Base-by-base conservation (phyloP, 2,113 vertebrate species). In the Tenebrosternarchus preto region DNA sequence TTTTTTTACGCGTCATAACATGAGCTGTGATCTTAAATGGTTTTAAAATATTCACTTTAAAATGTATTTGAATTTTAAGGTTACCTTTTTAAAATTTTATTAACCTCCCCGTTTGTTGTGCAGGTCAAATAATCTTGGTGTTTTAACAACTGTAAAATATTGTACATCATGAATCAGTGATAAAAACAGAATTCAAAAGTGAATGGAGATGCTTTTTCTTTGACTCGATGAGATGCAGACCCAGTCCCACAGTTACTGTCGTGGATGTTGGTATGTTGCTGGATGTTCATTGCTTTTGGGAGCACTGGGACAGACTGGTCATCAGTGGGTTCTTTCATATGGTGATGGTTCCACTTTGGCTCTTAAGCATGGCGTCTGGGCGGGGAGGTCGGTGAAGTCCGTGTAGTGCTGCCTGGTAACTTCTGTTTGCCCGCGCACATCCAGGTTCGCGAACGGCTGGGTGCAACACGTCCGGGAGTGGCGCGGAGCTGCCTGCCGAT, bases 391-490 rank as follows among this genome's bases (percentile, higher is more conserved):
- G 9, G 31, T n/a, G 11, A 20, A 19, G 22, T 39, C 61, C 3
- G 72, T 29, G 20, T 76, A 22, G 16, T 22, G 19, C 25, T 55
- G 12, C 39, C n/a, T 67, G 36, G 25, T 50, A 71, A n/a, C 31
- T 81, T 57, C 2, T 59, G 63, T 73, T 22, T 55, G 24, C 73
- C 17, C 24, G 9, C 7, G 12, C 73, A 71, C 11, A 0, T 80
- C 67, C 86, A 93, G 91, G 72, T 78, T 91, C 88, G 82, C 87
- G 89, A 15, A 87, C 86, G 27, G 93, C 93, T 2, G 81, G 81
- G 60, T 93, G 89, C 81, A 92, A 90, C 91, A 93, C 93, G 17
- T 94, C 92, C 17, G 95, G 95, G 81, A 93, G 93, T 46, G 93
- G 88, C 33, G 91, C 92, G 0, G 90, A 93, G 15, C 80, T 84